phyloP scores from a whole-genome alignment of 2,888 invertebrate genomes.

The Cacoxenus indagator region DNA sequence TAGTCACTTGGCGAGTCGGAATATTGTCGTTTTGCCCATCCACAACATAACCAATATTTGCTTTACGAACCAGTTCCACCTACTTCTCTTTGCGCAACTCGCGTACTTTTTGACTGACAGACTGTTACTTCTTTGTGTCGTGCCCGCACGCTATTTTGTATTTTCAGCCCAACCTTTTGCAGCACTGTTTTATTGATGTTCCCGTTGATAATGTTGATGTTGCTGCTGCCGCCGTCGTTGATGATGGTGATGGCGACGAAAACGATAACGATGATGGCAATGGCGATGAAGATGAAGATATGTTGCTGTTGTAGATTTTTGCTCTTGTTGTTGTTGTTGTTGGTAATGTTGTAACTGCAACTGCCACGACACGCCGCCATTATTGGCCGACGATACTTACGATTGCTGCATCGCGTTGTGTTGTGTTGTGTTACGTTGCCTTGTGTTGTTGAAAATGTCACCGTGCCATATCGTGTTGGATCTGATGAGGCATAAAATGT shows the following conservation, averaged over 20 bases:
- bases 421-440: background rate
- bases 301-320: too few species aligned
- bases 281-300: background rate
- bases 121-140: background rate
- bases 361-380: background rate
- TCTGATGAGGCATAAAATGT: conserved; percentile 23
- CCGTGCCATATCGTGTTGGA: background rate
- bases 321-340: background rate
- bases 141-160: background rate
- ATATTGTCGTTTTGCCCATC: too few species aligned
- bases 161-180: background rate
- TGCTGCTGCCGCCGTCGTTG: conserved; percentile 40
- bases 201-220: conserved; percentile 51
- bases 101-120: conserved; percentile 5
- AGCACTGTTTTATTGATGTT: conserved; percentile 52
- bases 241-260: conserved; percentile 49
- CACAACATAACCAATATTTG: conserved; percentile 18
- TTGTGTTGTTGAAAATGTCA: conserved; percentile 21
- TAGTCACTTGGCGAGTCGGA: too few species aligned
- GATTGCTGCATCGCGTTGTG: background rate
- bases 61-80: background rate
- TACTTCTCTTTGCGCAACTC: background rate
- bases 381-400: conserved; percentile 11
- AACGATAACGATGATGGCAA: background rate
- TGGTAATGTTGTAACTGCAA: background rate